Percentiles rank a stretch among this genome's conserved stretches.
Conservation (phyloP, 37 sponge, comb jelly and placozoan species). For the Bolinopsis microptera region DNA sequence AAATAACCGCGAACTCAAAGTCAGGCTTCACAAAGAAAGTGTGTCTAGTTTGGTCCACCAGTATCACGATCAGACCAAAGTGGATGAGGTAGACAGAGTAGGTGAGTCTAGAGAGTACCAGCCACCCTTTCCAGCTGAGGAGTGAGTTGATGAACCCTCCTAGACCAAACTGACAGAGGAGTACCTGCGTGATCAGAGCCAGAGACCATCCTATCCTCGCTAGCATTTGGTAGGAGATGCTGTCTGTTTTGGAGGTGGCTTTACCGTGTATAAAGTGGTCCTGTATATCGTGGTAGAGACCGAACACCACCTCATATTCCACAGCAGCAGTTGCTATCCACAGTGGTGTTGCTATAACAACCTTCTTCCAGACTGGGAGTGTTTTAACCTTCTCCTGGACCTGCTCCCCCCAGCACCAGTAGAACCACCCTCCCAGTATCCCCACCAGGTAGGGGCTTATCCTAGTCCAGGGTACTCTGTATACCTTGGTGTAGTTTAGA, state of each 20-base stretch:
- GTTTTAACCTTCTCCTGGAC: background rate
- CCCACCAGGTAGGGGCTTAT: slow-evolving; percentile 48
- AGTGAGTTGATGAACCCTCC: slow-evolving; percentile 48
- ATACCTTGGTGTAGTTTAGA: background rate
- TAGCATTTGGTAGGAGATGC: background rate
- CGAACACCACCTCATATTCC: background rate
- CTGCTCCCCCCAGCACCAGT: background rate
- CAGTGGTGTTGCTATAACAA: background rate
- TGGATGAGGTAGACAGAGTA: slow-evolving; percentile 57
- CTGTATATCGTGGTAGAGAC: background rate
- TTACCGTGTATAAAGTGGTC: background rate
- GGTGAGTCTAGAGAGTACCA: slow-evolving; percentile 42
- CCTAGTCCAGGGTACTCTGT: background rate
- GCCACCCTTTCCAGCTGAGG: slow-evolving; percentile 48
- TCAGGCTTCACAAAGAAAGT: background rate
- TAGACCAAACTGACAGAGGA: slow-evolving; percentile 7
- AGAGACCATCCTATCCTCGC: background rate
- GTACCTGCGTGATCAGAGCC: background rate
- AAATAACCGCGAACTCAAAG: background rate
- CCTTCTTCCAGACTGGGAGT: background rate
- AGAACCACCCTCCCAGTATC: slow-evolving; percentile 4
- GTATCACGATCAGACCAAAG: background rate
- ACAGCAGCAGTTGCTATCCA: background rate
- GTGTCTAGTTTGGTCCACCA: background rate
- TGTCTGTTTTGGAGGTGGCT: background rate